Conservation (phyloP, 2,113 vertebrate genomes). For the Artemisiospiza belli region DNA sequence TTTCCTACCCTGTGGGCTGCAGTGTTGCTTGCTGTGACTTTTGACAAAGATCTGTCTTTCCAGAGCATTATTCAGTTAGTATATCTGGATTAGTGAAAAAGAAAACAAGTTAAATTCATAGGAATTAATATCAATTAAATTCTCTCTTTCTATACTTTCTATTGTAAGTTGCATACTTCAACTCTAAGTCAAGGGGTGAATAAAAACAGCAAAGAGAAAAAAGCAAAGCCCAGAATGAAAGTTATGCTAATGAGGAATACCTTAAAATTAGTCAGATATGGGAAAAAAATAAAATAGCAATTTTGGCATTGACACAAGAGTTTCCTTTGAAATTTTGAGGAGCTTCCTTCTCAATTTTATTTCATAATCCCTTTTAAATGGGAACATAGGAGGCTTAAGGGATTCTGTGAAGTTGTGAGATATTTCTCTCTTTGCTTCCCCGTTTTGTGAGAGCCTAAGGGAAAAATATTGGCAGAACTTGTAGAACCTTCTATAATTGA, state of each 20-base stretch:
- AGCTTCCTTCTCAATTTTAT: constrained; percentile 8
- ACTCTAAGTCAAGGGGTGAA: constrained; percentile 21
- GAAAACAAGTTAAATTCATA: constrained; percentile 36
- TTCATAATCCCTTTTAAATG: constrained; percentile 37
- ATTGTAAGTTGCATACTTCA: constrained; percentile 42
- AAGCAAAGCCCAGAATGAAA: constrained; percentile 11
- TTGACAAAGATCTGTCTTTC: constrained; percentile 31
- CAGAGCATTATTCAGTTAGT: constrained; percentile 37
- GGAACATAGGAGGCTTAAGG: background rate
- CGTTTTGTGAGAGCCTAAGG: background rate
- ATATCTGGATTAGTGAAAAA: constrained; percentile 52
- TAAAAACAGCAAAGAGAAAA: constrained; percentile 5
- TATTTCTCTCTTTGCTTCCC: constrained; percentile 12
- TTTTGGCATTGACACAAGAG: background rate
- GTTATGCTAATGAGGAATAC: background rate
- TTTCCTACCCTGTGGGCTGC: background rate
- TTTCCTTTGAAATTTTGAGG: constrained; percentile 33
- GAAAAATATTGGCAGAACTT: background rate
- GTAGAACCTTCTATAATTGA: constrained; percentile 7
- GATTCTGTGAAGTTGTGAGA: constrained; percentile 6
- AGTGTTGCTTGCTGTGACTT: background rate
- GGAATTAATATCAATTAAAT: constrained; percentile 52
- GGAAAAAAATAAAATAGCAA: background rate
- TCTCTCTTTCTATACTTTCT: constrained; percentile 31
- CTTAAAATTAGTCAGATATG: background rate